Evolutionary conservation across 2,797 vertebrate species (phyloP).

Genomic region (Chaenodraco wilsoni): DNA sequence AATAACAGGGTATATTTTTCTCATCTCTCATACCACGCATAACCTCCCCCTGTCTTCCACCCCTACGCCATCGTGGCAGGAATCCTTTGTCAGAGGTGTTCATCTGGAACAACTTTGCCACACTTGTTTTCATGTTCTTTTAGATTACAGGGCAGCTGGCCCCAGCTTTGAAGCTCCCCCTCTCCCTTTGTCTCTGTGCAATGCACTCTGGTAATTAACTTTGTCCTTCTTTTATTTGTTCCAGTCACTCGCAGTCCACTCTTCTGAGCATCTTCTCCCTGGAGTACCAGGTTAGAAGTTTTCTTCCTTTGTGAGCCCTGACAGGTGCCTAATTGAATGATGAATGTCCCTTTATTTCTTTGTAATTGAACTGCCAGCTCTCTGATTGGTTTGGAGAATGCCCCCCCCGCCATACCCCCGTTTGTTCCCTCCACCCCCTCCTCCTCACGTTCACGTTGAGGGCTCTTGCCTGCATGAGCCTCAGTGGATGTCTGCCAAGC

Average conservation of each 20-base stretch:
- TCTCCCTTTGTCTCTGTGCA: conserved; percentile 97
- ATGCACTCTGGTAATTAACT: conserved; percentile 99
- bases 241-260: conserved; percentile 99
- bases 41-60: conserved; percentile 56
- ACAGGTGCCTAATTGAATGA: conserved; percentile 99
- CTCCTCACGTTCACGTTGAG: conserved; percentile 84
- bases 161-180: conserved; percentile 95
- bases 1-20: conserved; percentile 72
- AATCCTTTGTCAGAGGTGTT: conserved; percentile 98
- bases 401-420: conserved; percentile 68
- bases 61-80: conserved; percentile 88
- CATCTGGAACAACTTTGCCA: conserved; percentile 99
- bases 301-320: conserved; percentile 99
- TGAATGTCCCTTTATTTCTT: conserved; percentile 99
- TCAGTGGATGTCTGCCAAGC: conserved; percentile 99
- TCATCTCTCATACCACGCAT: conserved; percentile 75
- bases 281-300: conserved; percentile 99
- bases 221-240: conserved; percentile 99
- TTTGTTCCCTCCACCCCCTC: conserved; percentile 57
- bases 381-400: conserved; percentile 99
- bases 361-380: conserved; percentile 99
- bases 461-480: conserved; percentile 89
- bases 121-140: conserved; percentile 99
- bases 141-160: conserved; percentile 99
- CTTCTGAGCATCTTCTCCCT: conserved; percentile 99